Base-by-base conservation (phyloP, 92 coral and sea anemone genomes). In the Phymanthus crucifer region DNA sequence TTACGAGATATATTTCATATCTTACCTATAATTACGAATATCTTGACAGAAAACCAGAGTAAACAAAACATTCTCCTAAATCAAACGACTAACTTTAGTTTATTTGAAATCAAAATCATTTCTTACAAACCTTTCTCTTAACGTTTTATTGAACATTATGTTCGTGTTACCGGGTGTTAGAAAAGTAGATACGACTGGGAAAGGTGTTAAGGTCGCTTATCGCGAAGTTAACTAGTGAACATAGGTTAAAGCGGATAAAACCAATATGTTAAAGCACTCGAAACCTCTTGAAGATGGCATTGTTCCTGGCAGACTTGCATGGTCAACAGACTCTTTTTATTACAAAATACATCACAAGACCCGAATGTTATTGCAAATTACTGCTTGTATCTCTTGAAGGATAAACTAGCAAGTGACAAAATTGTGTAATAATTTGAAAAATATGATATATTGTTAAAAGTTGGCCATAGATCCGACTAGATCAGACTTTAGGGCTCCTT, bases 401-500 rank as follows among this genome's bases (percentile, higher is more conserved):
- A 17, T 54, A 54, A 54, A 54, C 19, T 54, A 23, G 5, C 27
- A 23, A 54, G 14, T 24, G 64, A 23, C 10, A 54, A 7, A 3
- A 43, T 7, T 54, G 31, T 54, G 64, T 21, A 54, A 54, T 54
- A 4, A 54, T 54, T 54, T 76, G 17, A 13, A 67, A 23, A 56
- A 56, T 56, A 47, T 56, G 37, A 33, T 57, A 32, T 14, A 34
- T 34, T 58, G 8, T 61, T 34, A 45, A 32, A 36, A 61, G 46
- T 35, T n/a, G 23, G 35, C 52, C 56, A 77, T 26, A 68, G 46
- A 79, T 67, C 71, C 66, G 40, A 35, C 14, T 24, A 54, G 26
- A 50, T 47, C 76, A 79, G 83, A 79, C 83, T 38, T 26, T 27
- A 16, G 45, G 83, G 69, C 83, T 79, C 83, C 75, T 4, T 17